Conservation (phyloP, 1,140 invertebrate genomes). For the Helicoverpa armigera region DNA sequence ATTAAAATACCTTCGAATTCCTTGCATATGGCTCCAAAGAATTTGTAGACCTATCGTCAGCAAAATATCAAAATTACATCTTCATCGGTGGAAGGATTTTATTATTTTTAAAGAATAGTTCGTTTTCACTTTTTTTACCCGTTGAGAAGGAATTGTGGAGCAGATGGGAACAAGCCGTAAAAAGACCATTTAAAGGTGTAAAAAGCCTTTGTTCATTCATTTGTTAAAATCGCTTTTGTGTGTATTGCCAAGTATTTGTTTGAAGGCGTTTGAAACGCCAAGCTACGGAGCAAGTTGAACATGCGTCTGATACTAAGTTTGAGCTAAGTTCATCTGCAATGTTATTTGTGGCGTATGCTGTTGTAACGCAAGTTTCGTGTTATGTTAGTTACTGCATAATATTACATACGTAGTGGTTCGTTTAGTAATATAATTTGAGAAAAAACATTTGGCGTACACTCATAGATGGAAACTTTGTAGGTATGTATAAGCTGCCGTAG, state of each 20-base stretch:
- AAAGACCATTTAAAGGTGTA: background rate
- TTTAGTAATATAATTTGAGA: background rate
- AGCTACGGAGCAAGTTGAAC: constrained; percentile 11
- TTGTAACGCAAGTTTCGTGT: constrained; percentile 5
- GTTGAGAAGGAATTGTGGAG: too few species aligned
- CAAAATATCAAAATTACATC: too few species aligned
- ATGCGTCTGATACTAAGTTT: constrained; percentile 23
- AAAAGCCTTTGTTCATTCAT: constrained; percentile 45
- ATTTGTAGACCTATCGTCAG: too few species aligned
- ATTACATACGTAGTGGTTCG: background rate
- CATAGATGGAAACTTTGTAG: too few species aligned
- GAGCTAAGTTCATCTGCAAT: constrained; percentile 7
- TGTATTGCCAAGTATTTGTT: constrained; percentile 52
- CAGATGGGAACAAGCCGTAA: too few species aligned
- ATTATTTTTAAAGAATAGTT: too few species aligned
- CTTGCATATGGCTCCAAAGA: too few species aligned
- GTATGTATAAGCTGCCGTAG: too few species aligned
- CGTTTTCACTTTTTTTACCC: too few species aligned
- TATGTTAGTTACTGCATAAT: background rate
- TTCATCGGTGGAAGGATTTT: too few species aligned
- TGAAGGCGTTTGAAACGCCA: constrained; percentile 47
- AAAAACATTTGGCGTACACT: too few species aligned
- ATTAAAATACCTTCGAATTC: too few species aligned
- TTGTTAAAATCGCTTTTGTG: constrained; percentile 47
- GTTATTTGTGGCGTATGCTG: constrained; percentile 22